Conservation (phyloP, 2,888 invertebrate genomes). For the Pyrgus malvae region DNA sequence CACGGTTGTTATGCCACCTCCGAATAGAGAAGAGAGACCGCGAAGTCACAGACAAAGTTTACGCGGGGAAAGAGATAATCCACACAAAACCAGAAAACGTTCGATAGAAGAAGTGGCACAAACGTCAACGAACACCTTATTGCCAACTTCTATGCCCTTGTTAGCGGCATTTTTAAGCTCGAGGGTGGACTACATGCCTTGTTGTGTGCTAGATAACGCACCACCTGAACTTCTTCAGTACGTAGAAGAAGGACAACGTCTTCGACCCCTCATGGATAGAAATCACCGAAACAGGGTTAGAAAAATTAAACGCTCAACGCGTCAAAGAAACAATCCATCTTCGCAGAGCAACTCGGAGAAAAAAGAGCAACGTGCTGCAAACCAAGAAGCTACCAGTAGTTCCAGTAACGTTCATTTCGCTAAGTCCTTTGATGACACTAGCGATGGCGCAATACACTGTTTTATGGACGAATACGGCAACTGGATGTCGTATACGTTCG, state of each 20-base stretch:
- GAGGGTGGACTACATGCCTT: constrained; percentile 79
- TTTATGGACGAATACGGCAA: constrained; percentile 93
- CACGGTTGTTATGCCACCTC: constrained; percentile 73
- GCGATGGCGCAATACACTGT: constrained; percentile 92
- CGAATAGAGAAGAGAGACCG: constrained; percentile 65
- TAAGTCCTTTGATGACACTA: constrained; percentile 90
- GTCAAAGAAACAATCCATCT: constrained; percentile 70
- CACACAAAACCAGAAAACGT: constrained; percentile 72
- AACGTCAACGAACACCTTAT: constrained; percentile 85
- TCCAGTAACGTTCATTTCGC: constrained; percentile 84
- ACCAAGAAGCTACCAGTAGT: constrained; percentile 51
- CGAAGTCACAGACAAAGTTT: constrained; percentile 65
- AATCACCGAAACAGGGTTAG: constrained; percentile 76
- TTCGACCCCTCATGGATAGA: constrained; percentile 73
- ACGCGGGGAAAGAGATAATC: constrained; percentile 68
- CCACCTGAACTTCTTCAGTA: constrained; percentile 51
- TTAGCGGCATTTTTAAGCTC: constrained; percentile 85
- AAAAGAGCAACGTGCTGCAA: constrained; percentile 53
- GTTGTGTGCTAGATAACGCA: constrained; percentile 60
- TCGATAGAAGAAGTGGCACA: constrained; percentile 83
- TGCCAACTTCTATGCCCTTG: constrained; percentile 83
- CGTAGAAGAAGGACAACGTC: constrained; percentile 61
- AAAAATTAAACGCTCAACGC: constrained; percentile 79
- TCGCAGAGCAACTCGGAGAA: constrained; percentile 56
- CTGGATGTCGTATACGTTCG: constrained; percentile 92